Evolutionary conservation across 1,140 invertebrate species (phyloP), one percentile per base, ranked within the genome.

Genomic region (Solen grandis): DNA sequence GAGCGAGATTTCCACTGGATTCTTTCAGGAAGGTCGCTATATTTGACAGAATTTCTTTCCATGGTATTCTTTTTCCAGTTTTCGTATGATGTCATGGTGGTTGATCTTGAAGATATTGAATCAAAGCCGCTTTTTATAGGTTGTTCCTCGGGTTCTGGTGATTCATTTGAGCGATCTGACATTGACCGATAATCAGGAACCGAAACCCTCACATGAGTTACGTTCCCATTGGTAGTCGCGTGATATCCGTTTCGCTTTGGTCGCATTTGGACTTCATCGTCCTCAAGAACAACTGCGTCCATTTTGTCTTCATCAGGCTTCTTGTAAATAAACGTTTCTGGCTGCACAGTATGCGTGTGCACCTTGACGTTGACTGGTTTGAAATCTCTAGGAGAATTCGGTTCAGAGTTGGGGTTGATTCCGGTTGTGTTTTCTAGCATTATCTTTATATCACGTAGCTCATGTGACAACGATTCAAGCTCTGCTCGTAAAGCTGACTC

Each of bases 401-500:
- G 27, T 31, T 75, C 59, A 0, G 73, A 75, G 13, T 16, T 31
- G 1, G 73, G 16, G 4, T 29, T 55, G 25, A 78, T 33, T 27
- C 75, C 75, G 13, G 75, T 78, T 10, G 62, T 57, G 16, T 78
- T 54, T 36, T 78, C 75, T 1, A 78, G 52, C 75, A 78, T 78
- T 25, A 68, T 22, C 33, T 78, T 78, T 31, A 78, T 78, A 68
- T 78, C 75, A 57, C 75, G 62, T 22, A 78, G 38, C 25, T 78
- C 75, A 36, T 78, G 63, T 35, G 75, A 78, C 41, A 78, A 36
- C 29, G 25, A 66, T 55, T 78, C 75, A 29, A 78, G 75, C 75
- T 78, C 75, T 29, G 29, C 27, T 14, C 75, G 60, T 8, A 78
- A 46, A 41, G 75, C 75, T 1, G 29, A 31, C 19, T 78, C 75